A percentile compares a stretch with the other conserved stretches of the same genome.
These are phyloP conservation scores for Bagarius yarrelli DNA, from an alignment of 2,113 vertebrate species.

Conservation along the genomic window DNA sequence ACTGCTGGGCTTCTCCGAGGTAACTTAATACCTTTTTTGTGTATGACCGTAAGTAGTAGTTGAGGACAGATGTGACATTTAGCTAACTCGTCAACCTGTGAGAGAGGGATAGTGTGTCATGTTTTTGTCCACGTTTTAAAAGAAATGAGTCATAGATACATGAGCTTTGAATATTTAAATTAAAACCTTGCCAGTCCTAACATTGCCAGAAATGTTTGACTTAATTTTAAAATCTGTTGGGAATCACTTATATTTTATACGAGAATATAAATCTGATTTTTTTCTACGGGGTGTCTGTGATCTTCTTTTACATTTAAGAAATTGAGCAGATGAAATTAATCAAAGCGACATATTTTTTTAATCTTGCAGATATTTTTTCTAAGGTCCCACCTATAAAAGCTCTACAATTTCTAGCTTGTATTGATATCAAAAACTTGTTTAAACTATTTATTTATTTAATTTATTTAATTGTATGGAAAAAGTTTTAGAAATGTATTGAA, in stretches of 20 bases:
- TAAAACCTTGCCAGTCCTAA: conserved; percentile 22
- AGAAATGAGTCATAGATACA: conserved; percentile 40
- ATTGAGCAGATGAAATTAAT: too few relatives aligned
- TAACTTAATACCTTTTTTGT: conserved; percentile 70
- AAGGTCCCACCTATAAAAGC: too few relatives aligned
- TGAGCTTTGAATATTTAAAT: conserved; percentile 43
- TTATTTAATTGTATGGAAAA: too few relatives aligned
- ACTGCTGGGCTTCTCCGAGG: conserved; percentile 49
- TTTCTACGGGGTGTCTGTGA: too few relatives aligned
- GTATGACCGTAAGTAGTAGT: conserved; percentile 65
- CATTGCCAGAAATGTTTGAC: conserved; percentile 22
- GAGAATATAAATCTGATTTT: neutral
- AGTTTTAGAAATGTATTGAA: too few relatives aligned
- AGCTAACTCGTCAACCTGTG: conserved; percentile 56
- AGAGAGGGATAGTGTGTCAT: conserved; percentile 36
- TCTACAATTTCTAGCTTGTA: too few relatives aligned
- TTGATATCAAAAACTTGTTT: too few relatives aligned
- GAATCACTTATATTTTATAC: neutral
- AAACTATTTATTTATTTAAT: too few relatives aligned
- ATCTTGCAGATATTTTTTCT: too few relatives aligned
- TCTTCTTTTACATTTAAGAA: too few relatives aligned
- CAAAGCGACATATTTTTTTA: too few relatives aligned
- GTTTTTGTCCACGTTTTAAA: conserved; percentile 38
- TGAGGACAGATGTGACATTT: conserved; percentile 73
- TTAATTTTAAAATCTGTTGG: neutral